Base-by-base conservation (phyloP, 2,113 vertebrate species). In the Cyrtonyx montezumae region DNA sequence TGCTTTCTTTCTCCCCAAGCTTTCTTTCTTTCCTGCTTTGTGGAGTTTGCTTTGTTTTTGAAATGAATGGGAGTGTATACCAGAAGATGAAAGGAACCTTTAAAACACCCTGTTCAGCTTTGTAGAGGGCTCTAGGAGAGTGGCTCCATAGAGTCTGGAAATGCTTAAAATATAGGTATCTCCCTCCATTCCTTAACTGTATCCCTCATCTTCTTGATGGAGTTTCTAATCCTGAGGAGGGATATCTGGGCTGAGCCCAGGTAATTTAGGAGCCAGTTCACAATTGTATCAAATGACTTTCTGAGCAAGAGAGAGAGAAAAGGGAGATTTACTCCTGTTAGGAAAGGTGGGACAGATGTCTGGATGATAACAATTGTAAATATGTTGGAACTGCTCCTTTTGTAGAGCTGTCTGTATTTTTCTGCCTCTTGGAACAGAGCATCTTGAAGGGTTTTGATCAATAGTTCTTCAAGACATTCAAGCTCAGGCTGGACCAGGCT, bases 11-110 rank as follows among this genome's bases (percentile, higher is more conserved):
- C 58, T 9, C 12, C 16, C 17, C 28, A 53, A 28, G 9, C 14
- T 13, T 56, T 93, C 34, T 91, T 32, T 75, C 55, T 82, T 91
- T 58, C 17, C 37, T 43, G 5, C 8, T 70, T 86, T 83, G 51
- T 80, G 28, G 55, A 83, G 22, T 19, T 59, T 85, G 12, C n/a
- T 79, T 83, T 88, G 22, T 83, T 96, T 91, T 80, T 65, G 17
- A 70, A 75, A 74, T 2, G 5, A 93, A 40, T 80, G 15, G 40
- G 74, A 80, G 4, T 23, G 11, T 71, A 51, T 73, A 40, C 43
- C 40, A 51, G 45, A 84, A 79, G 25, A 80, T 49, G 49, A 56
- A 40, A 78, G 48, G 43, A 84, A 78, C 43, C n/a, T 84, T 78
- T 16, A 28, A 65, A 56, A 61, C 34, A 51, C 19, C 14, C 17